These are phyloP conservation scores for Latrodectus hesperus DNA, from an alignment of 2,888 invertebrate genomes.

Conservation along the genomic window DNA sequence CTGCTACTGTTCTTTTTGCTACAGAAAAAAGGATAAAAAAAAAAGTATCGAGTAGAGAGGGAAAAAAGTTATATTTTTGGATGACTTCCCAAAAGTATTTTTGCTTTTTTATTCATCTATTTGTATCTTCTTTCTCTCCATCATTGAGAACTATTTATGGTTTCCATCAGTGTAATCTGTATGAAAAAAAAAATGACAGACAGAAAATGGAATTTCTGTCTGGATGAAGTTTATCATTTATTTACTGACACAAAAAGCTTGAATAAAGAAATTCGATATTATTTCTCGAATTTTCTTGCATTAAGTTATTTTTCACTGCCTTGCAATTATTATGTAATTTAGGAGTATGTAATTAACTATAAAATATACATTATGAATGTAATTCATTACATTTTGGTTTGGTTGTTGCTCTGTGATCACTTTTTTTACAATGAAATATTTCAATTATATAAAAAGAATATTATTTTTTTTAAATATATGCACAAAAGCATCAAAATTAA, in stretches of 20 bases:
- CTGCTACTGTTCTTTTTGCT: slow-evolving; percentile 34
- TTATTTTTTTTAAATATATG: too few relatives aligned
- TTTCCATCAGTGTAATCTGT: slow-evolving; percentile 45
- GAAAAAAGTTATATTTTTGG: slow-evolving; percentile 28
- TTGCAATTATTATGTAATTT: too few relatives aligned
- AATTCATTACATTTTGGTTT: too few relatives aligned
- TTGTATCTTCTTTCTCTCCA: slow-evolving; percentile 39
- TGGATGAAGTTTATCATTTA: not conserved
- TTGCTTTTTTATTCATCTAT: not conserved
- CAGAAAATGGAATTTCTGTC: not conserved
- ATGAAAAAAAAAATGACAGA: slow-evolving; percentile 1
- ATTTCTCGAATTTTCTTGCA: too few relatives aligned
- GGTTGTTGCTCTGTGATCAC: too few relatives aligned
- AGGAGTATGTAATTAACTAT: too few relatives aligned
- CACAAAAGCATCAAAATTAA: too few relatives aligned
- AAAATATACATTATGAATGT: too few relatives aligned
- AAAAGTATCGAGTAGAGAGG: not conserved
- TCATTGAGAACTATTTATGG: slow-evolving; percentile 34
- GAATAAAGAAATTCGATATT: not conserved
- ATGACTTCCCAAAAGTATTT: slow-evolving; percentile 20
- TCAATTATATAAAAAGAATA: too few relatives aligned
- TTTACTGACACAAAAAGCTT: not conserved
- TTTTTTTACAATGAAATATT: too few relatives aligned
- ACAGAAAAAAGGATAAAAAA: not conserved
- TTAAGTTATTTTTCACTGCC: too few relatives aligned